A percentile compares a stretch with the other conserved stretches of the same genome.
phyloP scores from a whole-genome alignment of 2,113 vertebrate species.

The Origma solitaria region DNA sequence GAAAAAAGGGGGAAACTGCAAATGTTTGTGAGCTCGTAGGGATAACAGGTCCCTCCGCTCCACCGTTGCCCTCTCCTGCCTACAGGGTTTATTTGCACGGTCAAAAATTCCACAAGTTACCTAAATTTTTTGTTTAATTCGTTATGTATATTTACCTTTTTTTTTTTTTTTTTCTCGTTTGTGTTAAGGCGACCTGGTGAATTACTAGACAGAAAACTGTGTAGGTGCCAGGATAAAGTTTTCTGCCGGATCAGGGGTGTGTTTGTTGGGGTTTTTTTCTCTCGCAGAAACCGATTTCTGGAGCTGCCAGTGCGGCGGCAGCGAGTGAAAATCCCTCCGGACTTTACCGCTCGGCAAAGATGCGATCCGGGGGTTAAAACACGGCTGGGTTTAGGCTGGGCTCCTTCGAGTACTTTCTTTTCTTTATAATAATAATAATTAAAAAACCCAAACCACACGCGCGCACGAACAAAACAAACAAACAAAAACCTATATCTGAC shows the following conservation, averaged over 20 bases:
- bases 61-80: neutral
- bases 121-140: neutral
- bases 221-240: neutral
- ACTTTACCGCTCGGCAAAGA: neutral
- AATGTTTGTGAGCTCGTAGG: neutral
- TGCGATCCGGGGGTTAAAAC: neutral
- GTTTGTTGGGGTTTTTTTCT: neutral
- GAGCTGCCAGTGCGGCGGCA: neutral
- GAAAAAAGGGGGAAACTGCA: fast-evolving
- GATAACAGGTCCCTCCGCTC: neutral
- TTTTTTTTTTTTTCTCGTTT: neutral
- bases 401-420: neutral
- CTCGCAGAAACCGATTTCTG: neutral
- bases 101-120: neutral
- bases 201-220: neutral
- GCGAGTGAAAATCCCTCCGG: neutral
- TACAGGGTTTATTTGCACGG: neutral
- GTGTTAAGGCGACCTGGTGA: neutral
- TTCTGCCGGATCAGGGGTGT: neutral
- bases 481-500: too few relatives aligned
- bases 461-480: too few relatives aligned
- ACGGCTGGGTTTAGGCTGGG: neutral
- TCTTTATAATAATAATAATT: neutral
- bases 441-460: fast-evolving
- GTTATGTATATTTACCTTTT: neutral